Base-by-base conservation (phyloP, 2,797 vertebrate species). In the Pagetopsis macropterus region DNA sequence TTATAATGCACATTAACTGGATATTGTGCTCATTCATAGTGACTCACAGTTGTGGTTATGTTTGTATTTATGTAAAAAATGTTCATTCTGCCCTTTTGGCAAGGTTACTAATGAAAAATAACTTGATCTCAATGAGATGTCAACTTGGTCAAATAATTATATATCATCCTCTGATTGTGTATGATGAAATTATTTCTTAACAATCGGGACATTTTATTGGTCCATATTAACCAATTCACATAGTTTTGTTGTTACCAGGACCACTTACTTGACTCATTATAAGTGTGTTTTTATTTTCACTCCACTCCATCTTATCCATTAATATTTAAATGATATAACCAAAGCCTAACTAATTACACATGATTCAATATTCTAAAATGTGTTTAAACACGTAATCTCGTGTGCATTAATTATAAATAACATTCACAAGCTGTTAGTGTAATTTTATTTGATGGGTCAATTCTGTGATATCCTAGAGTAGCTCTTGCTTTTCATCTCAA, bases 331-430 rank as follows among this genome's bases (percentile, higher is more conserved):
- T 27, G 14, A 16, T 48, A 65, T 19, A 66, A 54, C 59, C 40
- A 76, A 76, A 61, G 48, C 21, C 17, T 23, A 23, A 41, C 46
- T 21, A 31, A 40, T 57, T 57, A 74, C 81, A 23, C 81, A 84
- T 84, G 27, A 83, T 73, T 78, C 3, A 76, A 12, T 50, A 72
- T 55, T 57, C 10, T 50, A 67, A 70, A 82, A 63, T 61, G 52
- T 67, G 56, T 70, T 70, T 72, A 75, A 76, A 72, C 65, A 59
- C 6, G 19, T 80, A 55, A 60, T 81, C 61, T 31, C 8, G n/a
- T 31, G 27, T 55, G 11, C 41, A n/a, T 86, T 60, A n/a, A 79
- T 79, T 70, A 73, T 85, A 68, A 14, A 85, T 52, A 43, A 65
- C 37, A 37, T 54, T 65, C 61, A 31, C 51, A 43, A 56, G 56